Base-by-base conservation (phyloP, 2,888 invertebrate species). In the Barypeithes pellucidus region DNA sequence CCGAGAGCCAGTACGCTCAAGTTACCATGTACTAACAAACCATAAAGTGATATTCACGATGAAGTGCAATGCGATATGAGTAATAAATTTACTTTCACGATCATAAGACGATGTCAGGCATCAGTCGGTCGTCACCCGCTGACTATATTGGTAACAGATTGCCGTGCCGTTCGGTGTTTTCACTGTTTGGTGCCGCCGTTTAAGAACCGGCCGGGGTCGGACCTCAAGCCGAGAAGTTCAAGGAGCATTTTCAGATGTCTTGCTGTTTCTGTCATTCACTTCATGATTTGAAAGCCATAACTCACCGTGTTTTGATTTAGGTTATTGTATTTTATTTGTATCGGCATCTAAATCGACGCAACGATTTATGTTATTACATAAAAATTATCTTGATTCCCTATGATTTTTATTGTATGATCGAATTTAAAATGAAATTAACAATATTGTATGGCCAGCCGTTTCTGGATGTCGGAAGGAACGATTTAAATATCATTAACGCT, bases 61-160 rank as follows among this genome's bases (percentile, higher is more conserved):
- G 62, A 39, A 24, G 45, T 62, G 29, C 47, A 24, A 62, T 47
- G 24, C 62, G 62, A 62, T 62, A 45, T 33, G 47, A 45, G 62
- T 18, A 45, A 62, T 62, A 65, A 65, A 65, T 65, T 50, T 43
- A 61, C 52, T 60, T 69, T 62, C 61, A 61, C 39, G 69, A 69
- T 61, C 69, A 29, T 45, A 43, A 36, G 65, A 72, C 57, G 47
- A 67, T 72, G 72, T 72, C 75, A 77, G 75, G 73, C 76, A 77
- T 77, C 77, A 76, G 72, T 77, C 77, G 76, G 70, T 69, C 75
- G 57, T 76, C 77, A 74, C 77, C 77, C 77, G 79, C 78, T 79
- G 79, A 77, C 76, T 73, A 76, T 78, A 79, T 79, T 77, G 78
- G 76, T 78, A 79, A 79, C 79, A 79, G 78, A 78, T 78, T 77